Percentiles rank a stretch among this genome's conserved stretches.
These are phyloP conservation scores for Bos javanicus DNA, from an alignment of 2,113 vertebrate genomes.

Conservation along the genomic window DNA sequence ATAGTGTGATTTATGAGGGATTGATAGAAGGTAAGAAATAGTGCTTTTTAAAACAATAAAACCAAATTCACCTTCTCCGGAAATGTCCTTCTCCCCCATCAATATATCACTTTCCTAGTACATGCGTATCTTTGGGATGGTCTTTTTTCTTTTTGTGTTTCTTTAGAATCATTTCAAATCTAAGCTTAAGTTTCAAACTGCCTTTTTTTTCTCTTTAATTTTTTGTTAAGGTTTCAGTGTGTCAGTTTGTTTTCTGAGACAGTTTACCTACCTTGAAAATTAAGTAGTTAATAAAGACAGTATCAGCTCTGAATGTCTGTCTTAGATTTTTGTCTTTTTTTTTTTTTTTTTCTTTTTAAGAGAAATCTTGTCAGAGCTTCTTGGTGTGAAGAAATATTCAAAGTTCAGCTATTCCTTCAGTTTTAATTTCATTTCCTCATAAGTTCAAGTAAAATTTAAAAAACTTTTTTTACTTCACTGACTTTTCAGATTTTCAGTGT, in stretches of 20 bases:
- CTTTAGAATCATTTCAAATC: not conserved
- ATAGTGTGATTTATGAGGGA: not conserved
- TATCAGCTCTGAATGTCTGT: not conserved
- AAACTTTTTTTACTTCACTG: not conserved
- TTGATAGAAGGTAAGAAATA: not conserved
- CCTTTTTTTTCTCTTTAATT: not conserved
- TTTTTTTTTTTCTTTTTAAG: not conserved
- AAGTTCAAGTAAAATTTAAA: not conserved
- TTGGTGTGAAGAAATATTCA: not conserved
- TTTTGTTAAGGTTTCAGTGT: not conserved
- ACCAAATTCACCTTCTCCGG: not conserved
- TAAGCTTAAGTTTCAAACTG: not conserved
- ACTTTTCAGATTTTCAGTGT: not conserved
- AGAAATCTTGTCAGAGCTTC: not conserved
- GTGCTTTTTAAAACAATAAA: not conserved
- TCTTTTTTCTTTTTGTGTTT: not conserved
- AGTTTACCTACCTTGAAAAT: not conserved
- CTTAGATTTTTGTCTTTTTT: not conserved
- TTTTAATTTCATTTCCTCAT: not conserved
- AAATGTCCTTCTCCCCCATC: not conserved
- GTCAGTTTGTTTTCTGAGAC: not conserved
- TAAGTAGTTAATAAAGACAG: not conserved
- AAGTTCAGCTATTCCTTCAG: not conserved
- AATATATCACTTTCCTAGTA: not conserved
- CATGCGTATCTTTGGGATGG: not conserved